phyloP scores from a whole-genome alignment of 2,797 vertebrate species.

The Falco rusticolus region DNA sequence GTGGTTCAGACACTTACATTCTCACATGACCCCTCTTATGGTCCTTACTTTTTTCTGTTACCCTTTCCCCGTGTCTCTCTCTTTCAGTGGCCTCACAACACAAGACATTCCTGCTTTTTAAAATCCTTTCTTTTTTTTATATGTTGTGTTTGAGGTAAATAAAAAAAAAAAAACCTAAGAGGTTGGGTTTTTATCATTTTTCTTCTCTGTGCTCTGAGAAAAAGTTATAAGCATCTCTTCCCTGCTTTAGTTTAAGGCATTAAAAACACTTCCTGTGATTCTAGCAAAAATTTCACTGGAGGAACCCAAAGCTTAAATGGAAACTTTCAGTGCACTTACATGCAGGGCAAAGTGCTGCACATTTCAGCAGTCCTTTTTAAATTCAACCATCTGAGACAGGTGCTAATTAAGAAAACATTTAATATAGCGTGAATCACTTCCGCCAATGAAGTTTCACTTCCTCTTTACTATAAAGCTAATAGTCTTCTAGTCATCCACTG shows the following conservation, averaged over 20 bases:
- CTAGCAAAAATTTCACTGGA: neutral
- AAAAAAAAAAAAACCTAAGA: neutral
- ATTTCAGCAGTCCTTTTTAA: neutral
- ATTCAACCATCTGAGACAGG: neutral
- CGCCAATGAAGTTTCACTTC: conserved; percentile 12
- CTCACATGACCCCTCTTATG: neutral
- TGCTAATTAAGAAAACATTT: conserved; percentile 32
- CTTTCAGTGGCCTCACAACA: neutral
- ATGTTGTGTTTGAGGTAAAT: no score
- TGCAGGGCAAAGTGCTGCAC: neutral
- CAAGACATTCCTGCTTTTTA: neutral
- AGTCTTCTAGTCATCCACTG: neutral
- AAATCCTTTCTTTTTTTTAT: neutral
- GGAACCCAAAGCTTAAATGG: neutral
- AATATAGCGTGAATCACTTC: conserved; percentile 18
- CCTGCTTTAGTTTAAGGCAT: neutral
- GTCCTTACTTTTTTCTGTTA: neutral
- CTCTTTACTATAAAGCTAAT: neutral
- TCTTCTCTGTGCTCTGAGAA: neutral
- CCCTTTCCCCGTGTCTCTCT: neutral
- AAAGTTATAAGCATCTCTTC: neutral
- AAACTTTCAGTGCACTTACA: neutral
- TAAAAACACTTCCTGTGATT: neutral
- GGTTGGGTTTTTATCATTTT: neutral
- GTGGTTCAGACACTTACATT: neutral